These are phyloP conservation scores for Enteromius thamalakanensis DNA, from an alignment of 2,797 vertebrate species.

Conservation along the genomic window DNA sequence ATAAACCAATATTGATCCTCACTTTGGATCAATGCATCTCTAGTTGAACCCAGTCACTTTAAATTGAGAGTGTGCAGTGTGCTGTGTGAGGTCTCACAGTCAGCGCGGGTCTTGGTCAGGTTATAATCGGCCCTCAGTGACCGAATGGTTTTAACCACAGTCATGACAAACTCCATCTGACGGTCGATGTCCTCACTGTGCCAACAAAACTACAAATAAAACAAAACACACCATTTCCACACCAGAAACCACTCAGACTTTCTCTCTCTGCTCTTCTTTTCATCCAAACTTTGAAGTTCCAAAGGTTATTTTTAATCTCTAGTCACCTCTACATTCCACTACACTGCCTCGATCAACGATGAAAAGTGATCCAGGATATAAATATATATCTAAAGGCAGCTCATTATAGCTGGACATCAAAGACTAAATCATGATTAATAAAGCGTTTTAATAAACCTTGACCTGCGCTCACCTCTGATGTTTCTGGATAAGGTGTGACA, in stretches of 20 bases:
- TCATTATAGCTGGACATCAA: background rate
- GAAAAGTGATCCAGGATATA: background rate
- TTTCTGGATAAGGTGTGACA: slow-evolving; percentile 82
- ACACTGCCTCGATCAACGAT: background rate
- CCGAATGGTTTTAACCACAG: slow-evolving; percentile 83
- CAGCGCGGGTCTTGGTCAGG: slow-evolving; percentile 86
- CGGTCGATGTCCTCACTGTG: slow-evolving; percentile 81
- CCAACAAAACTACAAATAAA: slow-evolving; percentile 82
- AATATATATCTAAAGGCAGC: background rate
- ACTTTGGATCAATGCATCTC: background rate
- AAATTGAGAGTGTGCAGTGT: slow-evolving; percentile 12
- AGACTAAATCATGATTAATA: background rate
- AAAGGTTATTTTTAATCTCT: background rate
- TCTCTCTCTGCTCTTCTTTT: background rate
- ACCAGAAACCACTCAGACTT: slow-evolving; percentile 12
- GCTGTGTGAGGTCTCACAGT: slow-evolving; percentile 78
- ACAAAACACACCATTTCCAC: slow-evolving; percentile 34
- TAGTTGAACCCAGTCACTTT: background rate
- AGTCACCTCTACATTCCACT: background rate
- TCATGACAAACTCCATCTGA: slow-evolving; percentile 84
- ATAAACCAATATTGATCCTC: background rate
- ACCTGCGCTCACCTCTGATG: slow-evolving; percentile 72
- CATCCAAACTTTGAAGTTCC: background rate
- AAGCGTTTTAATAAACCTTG: background rate
- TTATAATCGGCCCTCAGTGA: slow-evolving; percentile 90